Base-by-base conservation (phyloP, 2,113 vertebrate genomes). In the Oxygymnocypris stewartii region DNA sequence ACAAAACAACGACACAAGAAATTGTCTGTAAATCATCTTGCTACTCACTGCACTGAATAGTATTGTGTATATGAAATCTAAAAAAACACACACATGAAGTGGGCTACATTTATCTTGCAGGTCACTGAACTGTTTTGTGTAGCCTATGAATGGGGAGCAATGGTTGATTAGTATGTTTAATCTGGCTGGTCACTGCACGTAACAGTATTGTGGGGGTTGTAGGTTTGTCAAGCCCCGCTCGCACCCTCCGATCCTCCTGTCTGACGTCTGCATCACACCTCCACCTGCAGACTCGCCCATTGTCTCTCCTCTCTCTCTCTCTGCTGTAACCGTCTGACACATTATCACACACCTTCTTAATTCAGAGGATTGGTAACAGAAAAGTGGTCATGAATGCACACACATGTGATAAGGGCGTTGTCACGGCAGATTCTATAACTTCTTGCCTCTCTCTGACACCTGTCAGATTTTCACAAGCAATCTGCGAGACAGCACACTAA, bases 371-470 rank as follows among this genome's bases (percentile, higher is more conserved):
- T 31, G 42, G 44, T 82, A 51, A 82, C 63, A 82, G 44, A 69
- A 69, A 8, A 9, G 9, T 14, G 25, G 37, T 51, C 9, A 23
- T 20, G 40, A 5, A 20, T 28, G 31, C 44, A 82, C 28, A 82
- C 63, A 49, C 16, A 6, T 51, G 18, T 23, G 44, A 51, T 37
- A 14, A 20, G 80, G 80, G 81, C 20, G 81, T 71, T 23, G 44
- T n/a, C 81, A 14, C 5, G 13, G n/a, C 42, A 11, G 28, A 71
- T 35, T 35, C 81, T 82, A 82, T 82, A 82, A 35, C 63, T 51
- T 71, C 65, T 71, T 51, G 42, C 11, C 10, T 35, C 18, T 3
- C 28, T 54, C 14, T 51, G 9, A 35, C 11, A 69, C 35, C 44
- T 71, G 44, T 51, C 63, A 82, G 14, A 71, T 51, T 71, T 13